These are phyloP conservation scores for Masnerella sp. DNA, from an alignment of 2,888 invertebrate genomes.

Conservation along the genomic window DNA sequence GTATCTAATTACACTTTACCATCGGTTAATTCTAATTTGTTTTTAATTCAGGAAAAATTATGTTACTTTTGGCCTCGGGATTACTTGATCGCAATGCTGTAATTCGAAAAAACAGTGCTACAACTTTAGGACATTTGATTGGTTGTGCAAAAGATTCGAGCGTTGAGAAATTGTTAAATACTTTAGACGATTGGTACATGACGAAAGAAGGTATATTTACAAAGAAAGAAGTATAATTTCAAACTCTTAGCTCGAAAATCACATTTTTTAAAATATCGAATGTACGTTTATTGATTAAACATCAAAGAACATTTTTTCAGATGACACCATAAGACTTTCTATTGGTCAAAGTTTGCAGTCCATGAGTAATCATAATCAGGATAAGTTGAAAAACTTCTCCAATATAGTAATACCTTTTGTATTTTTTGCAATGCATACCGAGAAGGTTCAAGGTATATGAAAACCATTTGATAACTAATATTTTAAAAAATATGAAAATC, in stretches of 20 bases:
- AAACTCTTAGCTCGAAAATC: too few relatives aligned
- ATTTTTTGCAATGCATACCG: constrained; percentile 94
- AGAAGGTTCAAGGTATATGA: constrained; percentile 81
- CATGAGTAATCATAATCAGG: constrained; percentile 89
- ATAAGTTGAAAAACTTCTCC: constrained; percentile 88
- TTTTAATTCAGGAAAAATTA: constrained; percentile 77
- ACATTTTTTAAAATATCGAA: too few relatives aligned
- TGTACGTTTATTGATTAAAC: too few relatives aligned
- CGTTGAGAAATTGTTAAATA: constrained; percentile 82
- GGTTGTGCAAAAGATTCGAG: constrained; percentile 88
- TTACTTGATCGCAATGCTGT: constrained; percentile 90
- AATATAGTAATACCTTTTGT: constrained; percentile 87
- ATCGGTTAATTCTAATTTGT: neutral
- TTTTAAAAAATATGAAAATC: too few relatives aligned
- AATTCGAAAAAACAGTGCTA: constrained; percentile 90
- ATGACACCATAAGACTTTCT: constrained; percentile 86
- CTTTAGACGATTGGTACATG: constrained; percentile 83
- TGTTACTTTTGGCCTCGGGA: constrained; percentile 85
- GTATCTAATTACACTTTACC: neutral
- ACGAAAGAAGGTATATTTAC: constrained; percentile 81
- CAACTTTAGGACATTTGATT: constrained; percentile 90
- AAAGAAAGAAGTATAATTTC: too few relatives aligned
- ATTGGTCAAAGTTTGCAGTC: constrained; percentile 88
- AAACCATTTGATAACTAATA: too few relatives aligned
- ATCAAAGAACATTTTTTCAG: constrained; percentile 78